These are phyloP conservation scores for Panulirus ornatus DNA, from an alignment of 1,140 invertebrate genomes.

Conservation along the genomic window DNA sequence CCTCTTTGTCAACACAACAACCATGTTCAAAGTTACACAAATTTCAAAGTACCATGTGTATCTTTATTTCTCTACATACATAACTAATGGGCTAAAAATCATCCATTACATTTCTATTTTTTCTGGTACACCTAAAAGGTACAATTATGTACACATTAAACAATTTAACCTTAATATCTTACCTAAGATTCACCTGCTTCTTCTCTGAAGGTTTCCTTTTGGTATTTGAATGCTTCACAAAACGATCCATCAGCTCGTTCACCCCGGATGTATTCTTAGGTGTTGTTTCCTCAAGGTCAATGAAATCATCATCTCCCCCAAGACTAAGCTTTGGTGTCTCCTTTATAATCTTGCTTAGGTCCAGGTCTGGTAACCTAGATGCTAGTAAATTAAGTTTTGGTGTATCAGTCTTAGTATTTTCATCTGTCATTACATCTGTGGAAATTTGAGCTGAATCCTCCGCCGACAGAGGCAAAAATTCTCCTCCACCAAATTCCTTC, in stretches of 20 bases:
- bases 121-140: too few species aligned
- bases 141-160: too few species aligned
- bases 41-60: too few species aligned
- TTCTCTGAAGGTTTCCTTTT: slow-evolving; percentile 66
- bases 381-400: slow-evolving; percentile 54
- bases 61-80: too few species aligned
- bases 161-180: too few species aligned
- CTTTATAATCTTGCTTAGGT: slow-evolving; percentile 49
- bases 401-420: slow-evolving; percentile 8
- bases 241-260: slow-evolving; percentile 75
- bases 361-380: slow-evolving; percentile 27
- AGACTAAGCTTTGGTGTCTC: slow-evolving; percentile 61
- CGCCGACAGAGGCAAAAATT: neutral
- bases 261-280: slow-evolving; percentile 74
- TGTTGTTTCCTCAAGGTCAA: slow-evolving; percentile 61
- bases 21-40: too few species aligned
- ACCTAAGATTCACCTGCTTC: slow-evolving; percentile 76
- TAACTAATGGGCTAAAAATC: too few species aligned
- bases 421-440: neutral
- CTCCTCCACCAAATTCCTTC: neutral
- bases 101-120: too few species aligned
- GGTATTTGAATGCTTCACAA: slow-evolving; percentile 65
- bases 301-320: slow-evolving; percentile 52
- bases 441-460: neutral
- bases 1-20: too few species aligned